Conservation (phyloP, 2,113 vertebrate genomes). For the Phyllostomus hastatus region DNA sequence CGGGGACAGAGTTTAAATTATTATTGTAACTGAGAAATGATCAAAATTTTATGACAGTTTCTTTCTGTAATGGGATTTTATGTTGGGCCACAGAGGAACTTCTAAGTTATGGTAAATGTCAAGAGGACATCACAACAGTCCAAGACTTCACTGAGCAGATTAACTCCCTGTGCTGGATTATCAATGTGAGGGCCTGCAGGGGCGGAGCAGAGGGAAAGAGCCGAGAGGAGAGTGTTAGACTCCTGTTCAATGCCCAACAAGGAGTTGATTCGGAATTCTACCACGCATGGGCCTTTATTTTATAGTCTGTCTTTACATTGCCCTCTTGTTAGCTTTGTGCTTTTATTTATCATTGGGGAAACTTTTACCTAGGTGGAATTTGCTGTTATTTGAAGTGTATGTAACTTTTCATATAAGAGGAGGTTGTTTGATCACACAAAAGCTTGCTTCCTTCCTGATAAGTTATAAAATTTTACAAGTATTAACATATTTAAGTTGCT, state of each 20-base stretch:
- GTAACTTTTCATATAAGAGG: not conserved
- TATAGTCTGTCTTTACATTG: not conserved
- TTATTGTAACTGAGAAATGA: not conserved
- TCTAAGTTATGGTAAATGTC: not conserved
- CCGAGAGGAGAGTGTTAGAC: not conserved
- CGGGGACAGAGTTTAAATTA: not conserved
- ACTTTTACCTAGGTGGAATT: not conserved
- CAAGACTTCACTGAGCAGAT: not conserved
- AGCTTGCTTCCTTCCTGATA: not conserved
- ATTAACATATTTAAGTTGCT: not conserved
- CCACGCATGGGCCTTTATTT: not conserved
- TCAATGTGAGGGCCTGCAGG: not conserved
- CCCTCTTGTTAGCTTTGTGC: not conserved
- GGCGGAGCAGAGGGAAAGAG: not conserved
- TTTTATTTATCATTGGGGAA: not conserved
- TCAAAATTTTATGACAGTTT: not conserved
- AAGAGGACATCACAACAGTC: not conserved
- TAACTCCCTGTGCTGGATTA: not conserved
- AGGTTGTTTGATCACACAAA: not conserved
- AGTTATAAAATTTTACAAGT: not conserved
- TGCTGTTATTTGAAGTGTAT: slow-evolving; percentile 17
- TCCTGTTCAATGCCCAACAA: not conserved
- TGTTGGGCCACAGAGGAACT: not conserved
- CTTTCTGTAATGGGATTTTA: not conserved
- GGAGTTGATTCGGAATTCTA: not conserved